Base-by-base conservation (phyloP, 1,140 invertebrate genomes). In the Zaprionus capensis region DNA sequence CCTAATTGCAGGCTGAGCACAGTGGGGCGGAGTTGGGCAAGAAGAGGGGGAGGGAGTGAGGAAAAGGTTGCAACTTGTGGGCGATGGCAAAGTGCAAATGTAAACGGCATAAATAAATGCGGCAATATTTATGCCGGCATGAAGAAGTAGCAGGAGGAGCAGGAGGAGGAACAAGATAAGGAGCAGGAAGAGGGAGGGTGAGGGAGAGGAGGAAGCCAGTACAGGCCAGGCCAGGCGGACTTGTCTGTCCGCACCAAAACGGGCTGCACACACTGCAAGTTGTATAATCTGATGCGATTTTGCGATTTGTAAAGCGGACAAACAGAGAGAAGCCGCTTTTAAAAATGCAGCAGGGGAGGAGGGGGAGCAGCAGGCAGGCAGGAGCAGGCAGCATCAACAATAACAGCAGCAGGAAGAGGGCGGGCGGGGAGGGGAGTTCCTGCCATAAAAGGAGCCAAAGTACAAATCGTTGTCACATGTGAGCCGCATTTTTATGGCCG, bases 391-490 rank as follows among this genome's bases (percentile, higher is more conserved):
- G 46, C 11, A 68, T 36, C 14, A 44, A 17, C 9, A 11, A 57
- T 34, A 57, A 38, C 38, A 65, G 51, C 71, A 72, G 38, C 65
- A 65, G 36, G 31, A 26, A 6, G 3, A 64, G 70, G 49, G 24
- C 63, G 57, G 1, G 38, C 0, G 38, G 14, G 38, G 14, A 5
- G 3, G 6, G 0, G n/a, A 44, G 15, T 6, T 7, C 5, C 41
- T 61, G 59, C 91, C 91, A 90, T 92, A 92, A 92, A 92, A 86
- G 91, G 91, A 91, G 87, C 84, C 74, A 86, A 88, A 91, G 91
- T 92, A 92, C 91, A 92, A 92, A 92, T 92, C 91, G 91, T 92
- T 92, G 91, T 92, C 91, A 92, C 91, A 92, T 92, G 91, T 92
- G 91, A 91, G 91, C 79, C 86, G 91, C 91, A 92, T 92, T 92